Conservation (phyloP, 1,140 invertebrate species). For the Dinothrombium tinctorium region DNA sequence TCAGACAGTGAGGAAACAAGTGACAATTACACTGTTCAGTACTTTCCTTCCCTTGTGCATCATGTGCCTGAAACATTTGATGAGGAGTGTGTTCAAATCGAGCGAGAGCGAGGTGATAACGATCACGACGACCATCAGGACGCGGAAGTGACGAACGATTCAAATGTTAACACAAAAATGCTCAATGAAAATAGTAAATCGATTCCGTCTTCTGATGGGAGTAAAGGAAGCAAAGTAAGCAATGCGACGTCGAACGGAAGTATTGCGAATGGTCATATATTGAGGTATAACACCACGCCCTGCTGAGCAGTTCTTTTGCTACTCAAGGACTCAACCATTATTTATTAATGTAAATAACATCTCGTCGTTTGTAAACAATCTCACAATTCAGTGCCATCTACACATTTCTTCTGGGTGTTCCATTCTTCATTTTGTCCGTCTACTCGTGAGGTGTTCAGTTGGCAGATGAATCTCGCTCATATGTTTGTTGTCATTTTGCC, state of each 20-base stretch:
- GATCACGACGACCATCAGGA: not conserved
- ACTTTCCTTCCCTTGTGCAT: not conserved
- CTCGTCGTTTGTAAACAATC: too few relatives aligned
- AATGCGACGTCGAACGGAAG: conserved; percentile 1
- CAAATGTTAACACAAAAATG: not conserved
- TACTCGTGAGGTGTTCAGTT: too few relatives aligned
- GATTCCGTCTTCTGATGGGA: not conserved
- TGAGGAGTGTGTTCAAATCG: not conserved
- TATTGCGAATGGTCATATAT: not conserved
- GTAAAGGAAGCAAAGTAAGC: conserved; percentile 1
- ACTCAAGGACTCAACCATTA: too few relatives aligned
- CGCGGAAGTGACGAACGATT: not conserved
- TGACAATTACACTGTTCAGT: not conserved
- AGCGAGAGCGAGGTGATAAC: not conserved
- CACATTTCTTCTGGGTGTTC: too few relatives aligned
- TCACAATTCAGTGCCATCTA: too few relatives aligned
- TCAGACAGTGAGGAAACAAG: not conserved
- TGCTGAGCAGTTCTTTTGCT: not conserved
- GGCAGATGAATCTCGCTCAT: too few relatives aligned
- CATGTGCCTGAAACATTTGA: not conserved
- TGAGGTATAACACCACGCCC: not conserved
- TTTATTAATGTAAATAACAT: too few relatives aligned
- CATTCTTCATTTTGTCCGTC: too few relatives aligned
- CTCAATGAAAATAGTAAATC: not conserved
- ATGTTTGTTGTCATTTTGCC: too few relatives aligned